These are phyloP conservation scores for Leucophenga varia DNA, from an alignment of 1,140 invertebrate genomes.

Conservation along the genomic window DNA sequence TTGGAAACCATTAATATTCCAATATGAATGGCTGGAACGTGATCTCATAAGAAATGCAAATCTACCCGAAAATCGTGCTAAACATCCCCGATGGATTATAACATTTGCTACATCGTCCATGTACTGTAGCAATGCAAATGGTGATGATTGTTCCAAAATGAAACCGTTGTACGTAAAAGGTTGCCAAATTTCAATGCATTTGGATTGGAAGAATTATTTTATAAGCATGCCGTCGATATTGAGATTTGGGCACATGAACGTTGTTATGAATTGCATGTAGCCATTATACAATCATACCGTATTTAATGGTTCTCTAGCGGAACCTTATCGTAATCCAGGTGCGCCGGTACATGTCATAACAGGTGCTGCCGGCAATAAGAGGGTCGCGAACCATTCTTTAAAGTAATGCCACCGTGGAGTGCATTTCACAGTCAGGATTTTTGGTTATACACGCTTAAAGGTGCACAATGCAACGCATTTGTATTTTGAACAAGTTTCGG, in stretches of 20 bases:
- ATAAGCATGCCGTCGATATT: conserved; percentile 87
- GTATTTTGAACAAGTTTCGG: conserved; percentile 91
- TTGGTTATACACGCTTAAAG: conserved; percentile 87
- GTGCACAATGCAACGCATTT: conserved; percentile 83
- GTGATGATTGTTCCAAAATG: conserved; percentile 82
- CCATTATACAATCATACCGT: conserved; percentile 87
- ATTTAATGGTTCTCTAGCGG: conserved; percentile 75
- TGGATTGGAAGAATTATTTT: conserved; percentile 83
- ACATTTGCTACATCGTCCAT: conserved; percentile 92
- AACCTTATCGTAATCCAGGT: conserved; percentile 81
- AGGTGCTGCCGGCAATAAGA: conserved; percentile 85
- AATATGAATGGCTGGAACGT: conserved; percentile 86
- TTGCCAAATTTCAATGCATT: conserved; percentile 70
- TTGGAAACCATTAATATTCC: conserved; percentile 77
- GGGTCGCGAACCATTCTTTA: conserved; percentile 59
- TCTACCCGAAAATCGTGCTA: conserved; percentile 65
- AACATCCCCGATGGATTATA: conserved; percentile 91
- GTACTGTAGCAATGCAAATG: conserved; percentile 91
- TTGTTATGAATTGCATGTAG: conserved; percentile 90
- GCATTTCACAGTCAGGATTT: conserved; percentile 64
- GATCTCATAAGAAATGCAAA: conserved; percentile 80
- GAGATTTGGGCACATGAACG: conserved; percentile 97
- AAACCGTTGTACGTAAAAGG: conserved; percentile 73
- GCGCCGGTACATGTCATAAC: conserved; percentile 92
- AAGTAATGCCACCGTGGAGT: conserved; percentile 44